Conservation (phyloP, 2,888 invertebrate species). For the Amphimallon solstitiale region DNA sequence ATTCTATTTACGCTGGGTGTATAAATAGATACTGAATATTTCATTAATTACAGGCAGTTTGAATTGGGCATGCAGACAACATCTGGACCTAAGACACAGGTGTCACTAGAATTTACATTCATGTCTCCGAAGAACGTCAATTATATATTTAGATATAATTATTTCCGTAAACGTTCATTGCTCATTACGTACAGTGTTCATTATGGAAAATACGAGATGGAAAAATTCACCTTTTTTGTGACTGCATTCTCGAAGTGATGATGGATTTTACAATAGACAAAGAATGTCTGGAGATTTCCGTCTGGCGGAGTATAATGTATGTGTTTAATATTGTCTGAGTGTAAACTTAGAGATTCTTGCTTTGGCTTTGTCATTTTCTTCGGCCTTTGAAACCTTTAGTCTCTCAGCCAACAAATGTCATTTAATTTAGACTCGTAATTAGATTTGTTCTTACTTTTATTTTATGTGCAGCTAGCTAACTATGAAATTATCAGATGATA, state of each 20-base stretch:
- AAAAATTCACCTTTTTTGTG: not conserved
- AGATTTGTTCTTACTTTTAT: not conserved
- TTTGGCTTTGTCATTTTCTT: not conserved
- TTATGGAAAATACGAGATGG: not conserved
- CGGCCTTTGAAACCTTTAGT: not conserved
- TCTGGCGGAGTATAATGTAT: not conserved
- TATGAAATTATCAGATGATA: too few relatives aligned
- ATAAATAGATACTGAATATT: slow-evolving; percentile 45
- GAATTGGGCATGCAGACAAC: slow-evolving; percentile 42
- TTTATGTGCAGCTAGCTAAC: too few relatives aligned
- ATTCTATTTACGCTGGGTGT: slow-evolving; percentile 18
- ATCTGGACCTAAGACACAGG: slow-evolving; percentile 44
- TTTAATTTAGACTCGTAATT: not conserved
- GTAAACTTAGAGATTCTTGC: not conserved
- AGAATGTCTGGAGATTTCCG: not conserved
- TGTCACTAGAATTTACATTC: slow-evolving; percentile 44
- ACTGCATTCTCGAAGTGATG: not conserved
- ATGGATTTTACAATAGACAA: not conserved
- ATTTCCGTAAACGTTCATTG: slow-evolving; percentile 41
- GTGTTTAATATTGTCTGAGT: not conserved
- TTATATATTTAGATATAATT: slow-evolving; percentile 37
- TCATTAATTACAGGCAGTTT: slow-evolving; percentile 44
- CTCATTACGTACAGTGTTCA: slow-evolving; percentile 2
- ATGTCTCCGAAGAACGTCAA: slow-evolving; percentile 28
- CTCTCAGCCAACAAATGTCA: not conserved